Base-by-base conservation (phyloP, 2,113 vertebrate genomes). In the Alethe castanea region DNA sequence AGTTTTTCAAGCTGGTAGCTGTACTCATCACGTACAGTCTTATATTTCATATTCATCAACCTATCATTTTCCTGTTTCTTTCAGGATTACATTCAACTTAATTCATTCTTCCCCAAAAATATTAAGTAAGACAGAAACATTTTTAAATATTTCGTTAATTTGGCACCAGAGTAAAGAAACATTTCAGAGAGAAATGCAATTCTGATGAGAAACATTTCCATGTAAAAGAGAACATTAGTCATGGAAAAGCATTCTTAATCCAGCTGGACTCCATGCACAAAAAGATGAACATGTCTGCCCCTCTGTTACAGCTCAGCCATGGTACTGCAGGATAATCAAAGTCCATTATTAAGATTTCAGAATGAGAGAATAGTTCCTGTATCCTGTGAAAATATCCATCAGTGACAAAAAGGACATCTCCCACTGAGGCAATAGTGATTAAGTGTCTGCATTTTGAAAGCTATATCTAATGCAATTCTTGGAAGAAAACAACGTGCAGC, bases 341-440 rank as follows among this genome's bases (percentile, higher is more conserved):
- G 70, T 64, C 93, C 97, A 76, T 95, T 96, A 92, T 74, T 89
- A 94, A 95, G 54, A 91, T 92, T 97, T 97, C 83, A 90, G 65
- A 94, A 67, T 72, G 53, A 81, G 86, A 94, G 71, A 26, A 89
- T 13, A 91, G 79, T 28, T 96, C 65, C 33, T 89, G 45, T 60
- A 89, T 56, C 71, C 85, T 92, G 57, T 31, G 86, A 76, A 87
- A 90, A 77, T 56, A 96, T 59, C 66, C 77, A 35, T 25, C 79
- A 66, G 79, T 42, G n/a, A 60, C 52, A 91, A 73, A 76, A 96
- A 82, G 86, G 57, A 80, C 57, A 69, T 76, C 88, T 82, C 80
- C 77, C 61, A 88, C 33, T 82, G 90, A 91, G 84, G 74, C 78
- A 94, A 47, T 14, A 22, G 60, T 73, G 74, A 95, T 76, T 74